A percentile compares a stretch with the other conserved stretches of the same genome.
phyloP scores from a whole-genome alignment of 2,113 vertebrate species.

The Tyto alba region DNA sequence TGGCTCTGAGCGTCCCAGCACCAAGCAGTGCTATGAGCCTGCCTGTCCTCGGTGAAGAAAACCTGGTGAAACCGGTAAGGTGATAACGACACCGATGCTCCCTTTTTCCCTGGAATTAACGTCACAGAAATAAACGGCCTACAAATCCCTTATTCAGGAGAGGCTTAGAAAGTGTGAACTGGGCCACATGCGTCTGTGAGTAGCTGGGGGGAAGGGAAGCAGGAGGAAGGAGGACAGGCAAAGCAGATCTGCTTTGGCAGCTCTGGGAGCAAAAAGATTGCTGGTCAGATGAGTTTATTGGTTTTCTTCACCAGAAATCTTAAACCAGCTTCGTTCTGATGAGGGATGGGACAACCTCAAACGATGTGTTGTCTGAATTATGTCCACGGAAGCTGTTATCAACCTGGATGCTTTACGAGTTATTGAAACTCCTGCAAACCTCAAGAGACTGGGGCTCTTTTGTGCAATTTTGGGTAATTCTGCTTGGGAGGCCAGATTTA shows the following conservation, averaged over 20 bases:
- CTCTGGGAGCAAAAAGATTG: background rate
- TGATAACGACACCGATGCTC: background rate
- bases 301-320: background rate
- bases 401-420: background rate
- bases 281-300: background rate
- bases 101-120: background rate
- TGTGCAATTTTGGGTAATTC: background rate
- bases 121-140: background rate
- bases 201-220: background rate
- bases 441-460: background rate
- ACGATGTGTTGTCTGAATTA: background rate
- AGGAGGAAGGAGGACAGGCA: background rate
- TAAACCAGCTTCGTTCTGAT: background rate
- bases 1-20: background rate
- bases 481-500: background rate
- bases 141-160: conserved; percentile 8
- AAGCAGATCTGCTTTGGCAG: background rate
- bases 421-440: background rate
- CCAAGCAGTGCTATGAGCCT: background rate
- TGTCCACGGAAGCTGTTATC: background rate
- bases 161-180: background rate
- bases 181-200: background rate
- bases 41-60: accelerated
- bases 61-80: background rate
- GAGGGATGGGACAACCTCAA: background rate